Conservation (phyloP, 2,888 invertebrate species). For the Mythimna impura region DNA sequence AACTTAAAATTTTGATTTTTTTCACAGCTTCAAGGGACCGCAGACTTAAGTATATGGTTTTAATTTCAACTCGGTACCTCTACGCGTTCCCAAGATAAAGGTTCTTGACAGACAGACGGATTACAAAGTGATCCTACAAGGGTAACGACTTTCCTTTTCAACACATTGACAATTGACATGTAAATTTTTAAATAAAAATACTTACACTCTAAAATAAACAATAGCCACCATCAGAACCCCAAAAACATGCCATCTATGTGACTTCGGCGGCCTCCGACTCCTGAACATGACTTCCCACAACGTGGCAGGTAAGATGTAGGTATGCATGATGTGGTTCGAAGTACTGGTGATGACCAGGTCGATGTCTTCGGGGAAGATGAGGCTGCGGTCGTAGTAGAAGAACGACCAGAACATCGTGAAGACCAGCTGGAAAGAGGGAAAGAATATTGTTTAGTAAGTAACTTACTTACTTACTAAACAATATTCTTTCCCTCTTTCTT, state of each 20-base stretch:
- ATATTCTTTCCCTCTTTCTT: too few relatives aligned
- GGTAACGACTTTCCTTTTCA: too few relatives aligned
- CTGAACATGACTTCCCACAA: conserved; percentile 59
- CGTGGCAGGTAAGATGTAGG: conserved; percentile 39
- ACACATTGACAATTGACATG: too few relatives aligned
- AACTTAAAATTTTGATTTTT: too few relatives aligned
- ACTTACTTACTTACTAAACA: too few relatives aligned
- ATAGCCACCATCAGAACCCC: not conserved
- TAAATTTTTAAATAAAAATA: conserved; percentile 9
- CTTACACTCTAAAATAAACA: conserved; percentile 56
- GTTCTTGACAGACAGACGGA: too few relatives aligned
- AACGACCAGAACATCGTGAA: conserved; percentile 60
- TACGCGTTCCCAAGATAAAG: too few relatives aligned
- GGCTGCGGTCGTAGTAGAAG: conserved; percentile 59
- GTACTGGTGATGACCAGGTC: conserved; percentile 54
- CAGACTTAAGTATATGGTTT: too few relatives aligned
- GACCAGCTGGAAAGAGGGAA: conserved; percentile 51
- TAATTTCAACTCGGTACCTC: too few relatives aligned
- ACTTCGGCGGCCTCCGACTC: conserved; percentile 35
- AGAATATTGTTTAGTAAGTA: not conserved
- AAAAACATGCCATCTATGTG: conserved; percentile 10
- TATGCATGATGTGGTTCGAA: conserved; percentile 67
- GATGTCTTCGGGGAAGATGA: conserved; percentile 58
- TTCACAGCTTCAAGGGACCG: too few relatives aligned
- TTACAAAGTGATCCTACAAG: too few relatives aligned